A percentile compares a stretch with the other conserved stretches of the same genome.
phyloP scores from a whole-genome alignment of 2,888 invertebrate species.

The Drepanosiphum platanoidis region DNA sequence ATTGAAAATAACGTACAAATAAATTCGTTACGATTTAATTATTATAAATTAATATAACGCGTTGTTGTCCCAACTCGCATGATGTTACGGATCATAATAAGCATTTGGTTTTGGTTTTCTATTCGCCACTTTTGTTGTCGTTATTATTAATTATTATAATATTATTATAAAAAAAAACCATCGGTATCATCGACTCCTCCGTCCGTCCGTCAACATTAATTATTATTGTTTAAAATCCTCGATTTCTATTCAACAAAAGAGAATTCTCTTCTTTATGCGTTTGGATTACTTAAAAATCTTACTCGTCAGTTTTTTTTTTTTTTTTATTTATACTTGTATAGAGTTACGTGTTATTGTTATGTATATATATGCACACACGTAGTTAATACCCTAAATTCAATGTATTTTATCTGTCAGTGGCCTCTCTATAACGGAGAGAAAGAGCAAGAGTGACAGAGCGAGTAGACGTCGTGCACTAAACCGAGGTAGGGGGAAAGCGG shows the following conservation, averaged over 20 bases:
- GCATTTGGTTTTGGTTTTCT: neutral
- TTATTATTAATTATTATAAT: neutral
- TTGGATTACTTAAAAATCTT: neutral
- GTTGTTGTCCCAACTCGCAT: no score
- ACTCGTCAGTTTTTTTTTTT: neutral
- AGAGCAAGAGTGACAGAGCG: neutral
- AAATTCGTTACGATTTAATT: neutral
- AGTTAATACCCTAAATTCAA: conserved; percentile 30
- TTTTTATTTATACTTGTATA: no score
- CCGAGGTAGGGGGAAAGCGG: neutral
- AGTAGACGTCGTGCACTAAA: neutral
- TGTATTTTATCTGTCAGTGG: conserved; percentile 30
- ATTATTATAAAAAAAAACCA: no score
- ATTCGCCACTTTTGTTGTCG: neutral
- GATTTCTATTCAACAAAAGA: neutral
- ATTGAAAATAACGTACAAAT: conserved; percentile 13
- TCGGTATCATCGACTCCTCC: neutral
- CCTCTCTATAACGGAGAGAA: neutral
- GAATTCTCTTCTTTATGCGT: neutral
- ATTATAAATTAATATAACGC: neutral
- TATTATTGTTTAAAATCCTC: neutral
- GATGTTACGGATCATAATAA: neutral
- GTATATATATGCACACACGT: neutral
- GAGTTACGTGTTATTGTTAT: neutral
- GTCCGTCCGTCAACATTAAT: neutral